Percentiles rank a stretch among this genome's conserved stretches.
These are phyloP conservation scores for Platycercus adscitus DNA, from an alignment of 2,113 vertebrate genomes.

Conservation along the genomic window DNA sequence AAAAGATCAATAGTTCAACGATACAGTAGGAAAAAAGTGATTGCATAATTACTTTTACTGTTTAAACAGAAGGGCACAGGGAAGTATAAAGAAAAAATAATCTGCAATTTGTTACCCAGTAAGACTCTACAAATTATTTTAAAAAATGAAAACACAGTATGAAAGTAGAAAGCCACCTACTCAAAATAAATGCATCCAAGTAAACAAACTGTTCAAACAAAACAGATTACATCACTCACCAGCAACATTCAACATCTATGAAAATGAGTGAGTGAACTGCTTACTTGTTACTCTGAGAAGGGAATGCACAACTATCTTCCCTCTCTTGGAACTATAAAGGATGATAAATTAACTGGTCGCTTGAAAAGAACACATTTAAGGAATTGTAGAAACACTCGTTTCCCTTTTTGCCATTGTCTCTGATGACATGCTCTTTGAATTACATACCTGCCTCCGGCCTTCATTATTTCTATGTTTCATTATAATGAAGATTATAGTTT, in stretches of 20 bases:
- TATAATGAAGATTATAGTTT: constrained; percentile 9
- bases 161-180: not conserved
- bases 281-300: not conserved
- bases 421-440: constrained; percentile 9
- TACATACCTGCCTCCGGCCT: constrained; percentile 27
- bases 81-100: not conserved
- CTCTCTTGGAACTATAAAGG: constrained; percentile 4
- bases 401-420: not conserved
- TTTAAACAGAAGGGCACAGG: not conserved
- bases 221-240: not conserved
- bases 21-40: not conserved
- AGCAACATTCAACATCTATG: not conserved
- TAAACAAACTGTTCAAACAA: not conserved
- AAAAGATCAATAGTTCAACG: not conserved
- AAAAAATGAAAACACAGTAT: not conserved
- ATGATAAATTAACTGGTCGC: not conserved
- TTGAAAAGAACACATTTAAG: not conserved
- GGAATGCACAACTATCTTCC: not conserved
- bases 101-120: not conserved
- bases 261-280: not conserved
- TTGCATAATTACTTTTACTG: not conserved
- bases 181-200: not conserved
- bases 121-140: not conserved
- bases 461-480: constrained; percentile 24
- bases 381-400: not conserved